A percentile compares a stretch with the other conserved stretches of the same genome.
Evolutionary conservation across 2,113 vertebrate species (phyloP).

Genomic region (Paedocypris sp.): DNA sequence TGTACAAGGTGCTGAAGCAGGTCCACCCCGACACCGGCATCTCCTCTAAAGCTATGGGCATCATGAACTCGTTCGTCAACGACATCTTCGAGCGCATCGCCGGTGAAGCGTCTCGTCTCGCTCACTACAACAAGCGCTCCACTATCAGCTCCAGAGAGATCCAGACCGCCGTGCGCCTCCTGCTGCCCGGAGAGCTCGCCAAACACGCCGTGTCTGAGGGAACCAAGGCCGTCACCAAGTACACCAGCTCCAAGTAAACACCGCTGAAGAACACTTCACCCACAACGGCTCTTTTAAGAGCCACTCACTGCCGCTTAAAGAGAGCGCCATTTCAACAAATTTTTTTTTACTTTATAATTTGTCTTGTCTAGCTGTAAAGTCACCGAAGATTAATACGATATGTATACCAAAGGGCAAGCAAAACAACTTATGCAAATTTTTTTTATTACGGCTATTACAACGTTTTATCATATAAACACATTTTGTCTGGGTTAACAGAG

Average conservation of each 20-base stretch:
- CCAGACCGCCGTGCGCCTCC: slow-evolving; percentile 67
- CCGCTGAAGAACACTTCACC: too few species aligned
- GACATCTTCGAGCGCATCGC: slow-evolving; percentile 55
- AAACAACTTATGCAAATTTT: too few species aligned
- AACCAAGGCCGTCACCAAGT: slow-evolving; percentile 35
- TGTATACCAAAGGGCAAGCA: too few species aligned
- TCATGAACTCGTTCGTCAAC: slow-evolving; percentile 53
- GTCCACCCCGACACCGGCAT: slow-evolving; percentile 70
- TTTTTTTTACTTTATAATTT: too few species aligned
- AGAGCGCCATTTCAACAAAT: too few species aligned
- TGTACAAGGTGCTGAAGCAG: slow-evolving; percentile 71
- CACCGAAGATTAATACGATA: too few species aligned
- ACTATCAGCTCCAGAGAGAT: slow-evolving; percentile 68
- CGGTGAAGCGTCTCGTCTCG: slow-evolving; percentile 37
- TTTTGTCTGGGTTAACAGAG: too few species aligned
- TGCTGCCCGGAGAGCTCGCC: slow-evolving; percentile 44
- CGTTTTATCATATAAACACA: too few species aligned
- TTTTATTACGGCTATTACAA: too few species aligned
- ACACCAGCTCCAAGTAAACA: slow-evolving; percentile 34
- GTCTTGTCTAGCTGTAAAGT: too few species aligned
- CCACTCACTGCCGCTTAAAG: too few species aligned
- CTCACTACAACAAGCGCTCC: slow-evolving; percentile 57
- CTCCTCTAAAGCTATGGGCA: slow-evolving; percentile 60
- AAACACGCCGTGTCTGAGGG: slow-evolving; percentile 47
- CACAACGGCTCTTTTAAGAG: too few species aligned